Percentiles rank a stretch among this genome's conserved stretches.
phyloP scores from a whole-genome alignment of 2,797 vertebrate genomes.

The Chelonia mydas region DNA sequence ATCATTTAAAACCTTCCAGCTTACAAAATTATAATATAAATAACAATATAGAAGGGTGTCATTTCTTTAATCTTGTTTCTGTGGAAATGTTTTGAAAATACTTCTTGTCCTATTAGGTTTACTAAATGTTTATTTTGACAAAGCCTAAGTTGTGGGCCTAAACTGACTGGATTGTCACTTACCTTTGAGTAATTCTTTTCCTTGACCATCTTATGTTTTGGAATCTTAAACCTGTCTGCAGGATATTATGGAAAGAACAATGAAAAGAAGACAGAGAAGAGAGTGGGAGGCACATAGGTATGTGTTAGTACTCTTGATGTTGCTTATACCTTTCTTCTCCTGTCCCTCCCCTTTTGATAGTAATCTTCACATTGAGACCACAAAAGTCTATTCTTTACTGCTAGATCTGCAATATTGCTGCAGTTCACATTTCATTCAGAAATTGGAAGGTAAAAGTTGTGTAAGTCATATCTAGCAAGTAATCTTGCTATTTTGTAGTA shows the following conservation, averaged over 20 bases:
- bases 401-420: neutral
- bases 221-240: slow-evolving; percentile 64
- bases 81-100: neutral
- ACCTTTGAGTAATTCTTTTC: neutral
- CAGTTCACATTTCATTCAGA: neutral
- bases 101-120: neutral
- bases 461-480: neutral
- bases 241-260: slow-evolving; percentile 90
- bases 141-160: neutral
- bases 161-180: neutral
- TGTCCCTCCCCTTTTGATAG: neutral
- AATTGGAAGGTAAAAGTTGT: neutral
- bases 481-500: neutral
- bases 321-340: neutral
- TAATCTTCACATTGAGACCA: neutral
- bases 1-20: neutral
- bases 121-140: neutral
- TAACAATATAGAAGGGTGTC: neutral
- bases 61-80: neutral
- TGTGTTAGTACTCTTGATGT: neutral
- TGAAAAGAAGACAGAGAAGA: slow-evolving; percentile 86
- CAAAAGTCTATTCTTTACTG: neutral
- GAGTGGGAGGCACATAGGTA: slow-evolving; percentile 96
- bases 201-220: neutral
- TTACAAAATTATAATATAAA: neutral